Conservation (phyloP, 2,797 vertebrate genomes). For the Cottoperca gobio region DNA sequence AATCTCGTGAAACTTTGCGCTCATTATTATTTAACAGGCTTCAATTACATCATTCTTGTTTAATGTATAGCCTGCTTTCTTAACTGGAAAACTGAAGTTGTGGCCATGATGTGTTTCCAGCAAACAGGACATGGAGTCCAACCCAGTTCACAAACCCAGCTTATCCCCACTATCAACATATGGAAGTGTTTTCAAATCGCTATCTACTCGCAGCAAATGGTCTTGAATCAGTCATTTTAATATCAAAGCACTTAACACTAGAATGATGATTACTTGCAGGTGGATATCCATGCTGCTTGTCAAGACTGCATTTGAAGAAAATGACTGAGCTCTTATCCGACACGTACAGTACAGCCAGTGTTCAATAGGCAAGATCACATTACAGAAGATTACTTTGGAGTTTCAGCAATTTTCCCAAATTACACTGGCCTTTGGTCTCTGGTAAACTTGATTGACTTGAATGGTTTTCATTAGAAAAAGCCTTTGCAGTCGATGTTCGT, state of each 20-base stretch:
- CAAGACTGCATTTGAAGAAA: slow-evolving; percentile 84
- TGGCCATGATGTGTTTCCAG: slow-evolving; percentile 48
- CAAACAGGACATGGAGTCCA: slow-evolving; percentile 49
- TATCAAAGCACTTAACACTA: slow-evolving; percentile 90
- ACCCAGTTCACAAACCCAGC: slow-evolving; percentile 67
- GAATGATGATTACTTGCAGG: slow-evolving; percentile 88
- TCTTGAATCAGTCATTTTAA: slow-evolving; percentile 88
- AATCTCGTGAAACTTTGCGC: neutral
- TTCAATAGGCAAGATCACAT: slow-evolving; percentile 82
- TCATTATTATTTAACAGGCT: slow-evolving; percentile 21
- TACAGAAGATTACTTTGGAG: slow-evolving; percentile 88
- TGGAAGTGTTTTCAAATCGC: slow-evolving; percentile 83
- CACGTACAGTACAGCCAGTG: slow-evolving; percentile 86
- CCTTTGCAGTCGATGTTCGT: slow-evolving; percentile 73
- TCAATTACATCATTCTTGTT: slow-evolving; percentile 33
- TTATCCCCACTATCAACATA: slow-evolving; percentile 81
- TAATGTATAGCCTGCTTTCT: slow-evolving; percentile 21
- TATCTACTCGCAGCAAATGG: slow-evolving; percentile 83
- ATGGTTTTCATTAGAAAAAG: slow-evolving; percentile 87
- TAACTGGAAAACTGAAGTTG: slow-evolving; percentile 16
- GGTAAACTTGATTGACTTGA: slow-evolving; percentile 86
- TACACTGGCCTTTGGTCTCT: slow-evolving; percentile 87
- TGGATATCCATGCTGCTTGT: slow-evolving; percentile 81
- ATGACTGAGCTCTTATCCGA: slow-evolving; percentile 87
- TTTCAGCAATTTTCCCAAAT: slow-evolving; percentile 87